These are phyloP conservation scores for Lepidurus packardi DNA, from an alignment of 1,140 invertebrate species.

Conservation along the genomic window DNA sequence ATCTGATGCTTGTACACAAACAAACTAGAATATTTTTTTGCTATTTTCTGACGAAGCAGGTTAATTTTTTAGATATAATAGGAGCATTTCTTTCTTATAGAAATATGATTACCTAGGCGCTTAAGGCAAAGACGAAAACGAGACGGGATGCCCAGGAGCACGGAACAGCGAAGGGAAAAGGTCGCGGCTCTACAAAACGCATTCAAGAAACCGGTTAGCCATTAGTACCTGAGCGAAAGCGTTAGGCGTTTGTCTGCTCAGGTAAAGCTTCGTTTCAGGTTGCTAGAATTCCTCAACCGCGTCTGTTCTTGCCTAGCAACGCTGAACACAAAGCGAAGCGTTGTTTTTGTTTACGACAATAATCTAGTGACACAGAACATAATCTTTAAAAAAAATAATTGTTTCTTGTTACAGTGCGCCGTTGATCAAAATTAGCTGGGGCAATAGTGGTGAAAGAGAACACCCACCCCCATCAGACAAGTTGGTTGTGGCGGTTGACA, in stretches of 20 bases:
- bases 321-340: background rate
- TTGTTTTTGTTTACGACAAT: background rate
- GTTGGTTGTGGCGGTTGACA: background rate
- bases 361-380: background rate
- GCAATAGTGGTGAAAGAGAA: background rate
- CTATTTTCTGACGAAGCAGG: background rate
- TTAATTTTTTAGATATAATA: background rate
- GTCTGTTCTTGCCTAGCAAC: background rate
- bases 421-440: background rate
- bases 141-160: background rate
- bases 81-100: background rate
- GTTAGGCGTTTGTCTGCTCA: constrained; percentile 5
- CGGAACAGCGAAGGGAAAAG: background rate
- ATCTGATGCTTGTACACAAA: too few relatives aligned
- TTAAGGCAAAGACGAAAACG: constrained; percentile 9
- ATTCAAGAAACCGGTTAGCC: constrained; percentile 17
- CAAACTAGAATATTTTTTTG: background rate
- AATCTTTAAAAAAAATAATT: background rate
- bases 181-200: background rate
- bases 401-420: background rate
- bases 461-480: background rate
- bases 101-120: background rate
- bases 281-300: constrained; percentile 15
- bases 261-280: background rate
- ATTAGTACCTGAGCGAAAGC: constrained; percentile 11